Base-by-base conservation (phyloP, 2,797 vertebrate species). In the Thunnus albacares region DNA sequence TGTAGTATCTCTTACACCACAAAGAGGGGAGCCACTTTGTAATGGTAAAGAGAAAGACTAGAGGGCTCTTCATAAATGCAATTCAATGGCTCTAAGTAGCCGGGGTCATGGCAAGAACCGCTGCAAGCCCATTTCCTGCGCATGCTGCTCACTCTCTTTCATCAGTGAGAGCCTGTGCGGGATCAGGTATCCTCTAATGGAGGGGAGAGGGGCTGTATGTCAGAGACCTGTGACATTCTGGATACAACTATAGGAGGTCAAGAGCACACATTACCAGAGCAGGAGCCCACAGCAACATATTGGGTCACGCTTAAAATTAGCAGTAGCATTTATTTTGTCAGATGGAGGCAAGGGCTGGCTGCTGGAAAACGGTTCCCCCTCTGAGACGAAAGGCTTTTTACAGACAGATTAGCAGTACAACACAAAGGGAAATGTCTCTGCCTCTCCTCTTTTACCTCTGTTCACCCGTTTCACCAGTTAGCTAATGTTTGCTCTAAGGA, bases 151-250 rank as follows among this genome's bases (percentile, higher is more conserved):
- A 5, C 68, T 83, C 68, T 65, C 77, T 75, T 83, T 90, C 83
- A 83, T 85, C 80, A 30, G 85, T 62, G 78, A 86, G 66, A 88
- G 82, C 82, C 83, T 62, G 79, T 10, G 69, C 20, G 12, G 89
- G 93, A 96, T 96, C 95, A 85, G 91, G 91, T 96, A 67, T 94
- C 95, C 72, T 79, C 90, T 95, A 95, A 96, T 95, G 95, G 93
- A 95, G 69, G 61, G 55, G 51, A 86, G 80, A 83, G 68, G 59
- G 89, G 69, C 83, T 51, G 75, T 53, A 53, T 93, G 88, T 92
- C 92, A 87, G 87, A 55, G 87, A 84, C 88, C 89, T 84, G 75
- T 86, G 92, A 89, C 92, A 89, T 51, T 57, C 85, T 75, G 80
- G 80, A 82, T 87, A 63, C 75, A 64, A 74, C 79, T 41, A 61